phyloP scores from a whole-genome alignment of 2,888 invertebrate genomes.

The Emmelina monodactyla region DNA sequence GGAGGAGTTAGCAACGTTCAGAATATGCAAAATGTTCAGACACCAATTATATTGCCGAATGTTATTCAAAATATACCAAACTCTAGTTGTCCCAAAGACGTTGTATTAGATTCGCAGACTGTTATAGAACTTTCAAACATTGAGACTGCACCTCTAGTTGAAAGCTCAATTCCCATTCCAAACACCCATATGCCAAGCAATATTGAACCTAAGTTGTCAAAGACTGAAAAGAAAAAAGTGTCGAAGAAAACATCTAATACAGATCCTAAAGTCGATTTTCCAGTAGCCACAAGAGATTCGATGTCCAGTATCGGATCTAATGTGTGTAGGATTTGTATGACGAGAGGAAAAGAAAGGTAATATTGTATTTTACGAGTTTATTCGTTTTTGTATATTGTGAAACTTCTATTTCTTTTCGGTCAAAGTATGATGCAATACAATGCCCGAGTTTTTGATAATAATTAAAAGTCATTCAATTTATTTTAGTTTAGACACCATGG shows the following conservation, averaged over 20 bases:
- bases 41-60: conserved; percentile 20
- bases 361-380: background rate
- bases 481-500: background rate
- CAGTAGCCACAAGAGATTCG: conserved; percentile 39
- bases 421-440: too few species aligned
- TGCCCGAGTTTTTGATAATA: too few species aligned
- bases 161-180: background rate
- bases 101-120: conserved; percentile 22
- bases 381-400: background rate
- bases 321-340: conserved; percentile 73
- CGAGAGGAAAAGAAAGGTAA: conserved; percentile 50
- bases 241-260: conserved; percentile 33
- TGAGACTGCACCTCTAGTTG: background rate
- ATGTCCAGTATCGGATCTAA: conserved; percentile 65
- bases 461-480: background rate
- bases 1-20: background rate
- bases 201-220: conserved; percentile 30
- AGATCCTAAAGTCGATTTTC: conserved; percentile 42
- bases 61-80: conserved; percentile 23
- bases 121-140: background rate
- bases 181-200: background rate
- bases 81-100: conserved; percentile 21
- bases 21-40: conserved; percentile 25
- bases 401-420: too few species aligned
- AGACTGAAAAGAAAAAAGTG: conserved; percentile 37